These are phyloP conservation scores for Phania funesta DNA, from an alignment of 2,888 invertebrate species.

Conservation along the genomic window DNA sequence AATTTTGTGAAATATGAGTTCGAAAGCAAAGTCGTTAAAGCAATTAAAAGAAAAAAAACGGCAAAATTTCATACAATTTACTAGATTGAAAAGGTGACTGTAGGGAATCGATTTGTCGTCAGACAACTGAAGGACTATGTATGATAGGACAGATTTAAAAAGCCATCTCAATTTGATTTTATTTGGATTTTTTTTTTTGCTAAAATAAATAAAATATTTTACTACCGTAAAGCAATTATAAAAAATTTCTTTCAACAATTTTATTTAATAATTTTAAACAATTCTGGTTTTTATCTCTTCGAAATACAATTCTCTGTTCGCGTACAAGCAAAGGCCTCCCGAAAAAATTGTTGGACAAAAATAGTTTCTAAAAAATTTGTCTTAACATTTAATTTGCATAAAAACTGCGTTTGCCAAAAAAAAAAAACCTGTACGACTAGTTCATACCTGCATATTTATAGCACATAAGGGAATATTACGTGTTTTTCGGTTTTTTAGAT, in stretches of 20 bases:
- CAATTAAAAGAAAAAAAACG: background rate
- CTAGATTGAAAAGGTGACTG: too few relatives aligned
- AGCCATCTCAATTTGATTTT: too few relatives aligned
- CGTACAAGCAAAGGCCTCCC: background rate
- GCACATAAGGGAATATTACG: slow-evolving; percentile 62
- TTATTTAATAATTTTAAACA: too few relatives aligned
- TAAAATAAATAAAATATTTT: too few relatives aligned
- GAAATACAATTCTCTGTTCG: background rate
- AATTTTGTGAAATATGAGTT: too few relatives aligned
- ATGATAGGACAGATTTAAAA: too few relatives aligned
- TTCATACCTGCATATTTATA: slow-evolving; percentile 61
- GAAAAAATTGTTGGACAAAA: background rate
- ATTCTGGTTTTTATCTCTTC: slow-evolving; percentile 13
- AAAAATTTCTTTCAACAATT: too few relatives aligned
- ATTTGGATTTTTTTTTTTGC: too few relatives aligned
- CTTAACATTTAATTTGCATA: slow-evolving; percentile 69
- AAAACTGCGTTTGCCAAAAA: slow-evolving; percentile 62
- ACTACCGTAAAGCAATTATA: too few relatives aligned
- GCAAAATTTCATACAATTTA: too few relatives aligned
- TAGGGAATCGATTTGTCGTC: too few relatives aligned
- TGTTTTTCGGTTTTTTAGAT: slow-evolving; percentile 19
- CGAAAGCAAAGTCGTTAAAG: background rate
- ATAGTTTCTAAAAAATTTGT: slow-evolving; percentile 51
- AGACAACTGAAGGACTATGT: too few relatives aligned
- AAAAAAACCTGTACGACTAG: slow-evolving; percentile 7